Evolutionary conservation across 2,113 vertebrate genomes (phyloP), one percentile per base, ranked within the genome.

Genomic region (Hydrolagus affinis): DNA sequence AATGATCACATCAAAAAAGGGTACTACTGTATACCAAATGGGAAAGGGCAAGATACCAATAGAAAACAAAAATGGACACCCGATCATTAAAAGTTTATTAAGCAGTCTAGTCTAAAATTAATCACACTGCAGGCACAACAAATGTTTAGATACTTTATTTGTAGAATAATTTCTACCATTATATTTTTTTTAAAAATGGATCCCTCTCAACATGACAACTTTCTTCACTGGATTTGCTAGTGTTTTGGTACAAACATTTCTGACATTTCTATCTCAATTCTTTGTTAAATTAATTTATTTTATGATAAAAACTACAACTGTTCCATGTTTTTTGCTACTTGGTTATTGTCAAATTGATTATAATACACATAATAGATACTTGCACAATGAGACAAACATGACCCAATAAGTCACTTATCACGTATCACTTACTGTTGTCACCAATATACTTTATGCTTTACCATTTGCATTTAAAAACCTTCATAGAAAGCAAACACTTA

Each of bases 351-450:
- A 83, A 30, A 83, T 66, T 21, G 14, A 32, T 57, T 75, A 75
- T 80, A 62, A 3, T 80, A 80, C 44, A 44, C 44, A 44, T 44
- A 44, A 44, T 80, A 23, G 11, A 64, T 62, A 19, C 14, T 83
- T 83, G 66, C 28, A 66, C 78, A 66, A 66, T 83, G 21, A 83
- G 78, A 83, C 66, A 66, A 83, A 80, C 32, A 83, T 83, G 78
- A 66, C 32, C 56, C 15, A 32, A 32, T 28, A 64, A 32, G 28
- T 83, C 28, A 66, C 28, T 1, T 44, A 44, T 44, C 44, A 44
- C n/a, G 23, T 15, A 83, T 83, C 77, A 83, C 60, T 83, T 64
- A 66, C 78, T 83, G 21, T 68, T 83, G 25, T 28, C 78, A 83
- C 78, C 62, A 83, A 66, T 66, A 83, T 83, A 59, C 62, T 66